Conservation (phyloP, 2,797 vertebrate species). For the Syncerus caffer region DNA sequence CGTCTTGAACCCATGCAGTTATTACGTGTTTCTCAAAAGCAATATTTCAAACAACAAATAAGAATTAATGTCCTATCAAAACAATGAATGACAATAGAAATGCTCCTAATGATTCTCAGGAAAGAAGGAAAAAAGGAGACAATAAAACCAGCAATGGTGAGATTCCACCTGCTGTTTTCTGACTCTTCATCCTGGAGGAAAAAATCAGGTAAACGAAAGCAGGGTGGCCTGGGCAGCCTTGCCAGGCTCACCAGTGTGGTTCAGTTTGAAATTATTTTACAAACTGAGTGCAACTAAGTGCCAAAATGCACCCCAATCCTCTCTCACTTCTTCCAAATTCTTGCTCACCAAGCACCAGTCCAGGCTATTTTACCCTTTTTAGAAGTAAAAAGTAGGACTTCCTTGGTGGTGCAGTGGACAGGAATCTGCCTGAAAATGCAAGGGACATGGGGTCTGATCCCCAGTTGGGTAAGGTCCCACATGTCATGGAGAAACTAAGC, state of each 20-base stretch:
- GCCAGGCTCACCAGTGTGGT: accelerated
- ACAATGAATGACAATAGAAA: background rate
- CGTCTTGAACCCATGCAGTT: background rate
- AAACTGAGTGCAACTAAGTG: background rate
- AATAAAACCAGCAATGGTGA: background rate
- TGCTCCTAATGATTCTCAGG: background rate
- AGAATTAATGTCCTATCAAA: background rate
- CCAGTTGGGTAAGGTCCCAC: background rate
- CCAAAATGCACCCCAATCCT: background rate
- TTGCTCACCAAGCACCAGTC: background rate
- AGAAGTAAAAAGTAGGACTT: background rate
- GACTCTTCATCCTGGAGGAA: background rate
- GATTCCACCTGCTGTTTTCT: background rate
- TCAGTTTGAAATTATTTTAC: background rate
- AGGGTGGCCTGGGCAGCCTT: accelerated
- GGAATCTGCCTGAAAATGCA: background rate
- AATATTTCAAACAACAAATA: background rate
- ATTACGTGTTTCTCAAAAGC: background rate
- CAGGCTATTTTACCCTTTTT: background rate
- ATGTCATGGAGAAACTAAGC: background rate
- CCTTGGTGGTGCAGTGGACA: background rate
- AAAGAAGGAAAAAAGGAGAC: background rate
- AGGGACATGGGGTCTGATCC: background rate
- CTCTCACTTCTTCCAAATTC: background rate
- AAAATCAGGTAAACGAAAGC: background rate